Base-by-base conservation (phyloP, 2,113 vertebrate species). In the Rattus rattus region DNA sequence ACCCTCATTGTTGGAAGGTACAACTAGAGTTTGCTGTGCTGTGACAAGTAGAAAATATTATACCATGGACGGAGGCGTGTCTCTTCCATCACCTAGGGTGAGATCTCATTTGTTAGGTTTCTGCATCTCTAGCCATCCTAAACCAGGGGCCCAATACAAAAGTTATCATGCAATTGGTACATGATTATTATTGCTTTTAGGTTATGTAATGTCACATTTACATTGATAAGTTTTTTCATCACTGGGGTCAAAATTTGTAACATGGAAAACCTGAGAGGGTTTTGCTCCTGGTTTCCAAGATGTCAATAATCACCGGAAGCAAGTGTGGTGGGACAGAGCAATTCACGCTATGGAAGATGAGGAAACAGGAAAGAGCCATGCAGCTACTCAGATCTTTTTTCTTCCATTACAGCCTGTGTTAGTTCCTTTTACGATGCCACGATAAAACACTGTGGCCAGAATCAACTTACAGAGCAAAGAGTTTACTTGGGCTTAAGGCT, bases 81-180 rank as follows among this genome's bases (percentile, higher is more conserved):
- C 59, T 94, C 70, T 75, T 10, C 5, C 19, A 76, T 49, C 59
- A 73, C 10, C 26, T 94, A 76, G 54, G 16, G 59, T 52, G 61
- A 91, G 69, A 65, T 10, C 26, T 72, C 59, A 28, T 89, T 96
- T 49, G 43, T 70, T 76, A 94, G 43, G 59, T 88, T 92, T 93
- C 65, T 92, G 81, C 7, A 69, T 80, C 91, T 89, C 72, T 36
- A 39, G 33, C 33, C 61, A 91, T 73, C 49, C 54, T 69, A 63
- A 94, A 80, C 81, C 24, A 92, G 26, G 36, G 30, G 30, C 54
- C 86, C 54, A 90, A 83, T 90, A 33, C 13, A 56, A 79, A 10
- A 81, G 33, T 47, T 81, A 36, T 28, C 22, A 56, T 72, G 36
- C 54, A 39, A 72, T 72, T 79, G 39, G 54, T 26, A 36, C 73